phyloP scores from a whole-genome alignment of 30 jellyfish, hydroid and myxozoan genomes.

The Chrysaora quinquecirrha region DNA sequence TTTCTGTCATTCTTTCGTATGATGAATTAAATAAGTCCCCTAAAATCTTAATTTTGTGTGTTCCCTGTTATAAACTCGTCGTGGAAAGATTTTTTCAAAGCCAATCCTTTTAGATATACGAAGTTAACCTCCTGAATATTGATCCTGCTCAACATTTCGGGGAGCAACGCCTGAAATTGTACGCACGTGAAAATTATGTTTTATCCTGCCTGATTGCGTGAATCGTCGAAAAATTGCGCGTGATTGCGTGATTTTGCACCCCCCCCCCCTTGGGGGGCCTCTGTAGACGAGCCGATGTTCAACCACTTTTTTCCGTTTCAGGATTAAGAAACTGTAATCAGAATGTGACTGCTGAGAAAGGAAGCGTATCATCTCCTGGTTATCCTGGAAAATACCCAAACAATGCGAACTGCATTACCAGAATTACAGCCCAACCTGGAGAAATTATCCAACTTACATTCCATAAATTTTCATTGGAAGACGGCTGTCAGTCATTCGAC shows the following conservation, averaged over 20 bases:
- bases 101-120: too few relatives aligned
- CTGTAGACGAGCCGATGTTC: neutral
- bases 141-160: too few relatives aligned
- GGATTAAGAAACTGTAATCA: neutral
- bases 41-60: too few relatives aligned
- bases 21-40: too few relatives aligned
- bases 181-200: neutral
- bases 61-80: too few relatives aligned
- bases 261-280: neutral
- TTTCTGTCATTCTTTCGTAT: too few relatives aligned
- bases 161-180: neutral
- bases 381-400: slow-evolving; percentile 2
- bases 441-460: neutral
- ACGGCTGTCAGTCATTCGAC: neutral
- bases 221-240: too few relatives aligned
- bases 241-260: too few relatives aligned
- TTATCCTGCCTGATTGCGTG: too few relatives aligned
- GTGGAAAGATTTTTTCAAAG: too few relatives aligned
- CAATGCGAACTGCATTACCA: neutral
- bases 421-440: neutral
- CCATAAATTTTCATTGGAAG: neutral
- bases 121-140: too few relatives aligned
- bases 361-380: neutral
- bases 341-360: neutral
- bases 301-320: neutral